Evolutionary conservation across 1,140 invertebrate genomes (phyloP).

Genomic region (Diuraphis noxia): DNA sequence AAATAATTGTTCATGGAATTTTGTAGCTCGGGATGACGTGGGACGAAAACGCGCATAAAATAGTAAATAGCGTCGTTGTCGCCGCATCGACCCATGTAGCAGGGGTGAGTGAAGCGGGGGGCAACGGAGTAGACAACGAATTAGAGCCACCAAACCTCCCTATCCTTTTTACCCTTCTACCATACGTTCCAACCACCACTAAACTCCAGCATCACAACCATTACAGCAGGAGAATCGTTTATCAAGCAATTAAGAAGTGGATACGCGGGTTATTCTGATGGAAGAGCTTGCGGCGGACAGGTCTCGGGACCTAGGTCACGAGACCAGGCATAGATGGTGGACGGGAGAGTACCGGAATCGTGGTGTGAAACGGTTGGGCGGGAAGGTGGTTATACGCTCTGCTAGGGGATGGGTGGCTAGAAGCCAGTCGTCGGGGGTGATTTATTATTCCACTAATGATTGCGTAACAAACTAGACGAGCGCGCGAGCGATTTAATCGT

Average conservation of each 20-base stretch:
- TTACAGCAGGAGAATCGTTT: conserved; percentile 44
- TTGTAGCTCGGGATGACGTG: not conserved
- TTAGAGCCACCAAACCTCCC: not conserved
- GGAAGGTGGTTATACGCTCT: not conserved
- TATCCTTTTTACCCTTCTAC: not conserved
- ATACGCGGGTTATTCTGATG: conserved; percentile 24
- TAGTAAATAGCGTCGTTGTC: not conserved
- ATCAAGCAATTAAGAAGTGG: conserved; percentile 47
- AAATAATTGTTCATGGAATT: not conserved
- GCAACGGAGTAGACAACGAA: not conserved
- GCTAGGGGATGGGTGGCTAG: not conserved
- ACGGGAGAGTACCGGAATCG: not conserved
- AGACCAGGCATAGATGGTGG: not conserved
- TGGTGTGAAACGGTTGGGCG: not conserved
- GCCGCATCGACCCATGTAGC: not conserved
- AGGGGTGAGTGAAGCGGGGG: not conserved
- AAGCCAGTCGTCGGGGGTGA: conserved; percentile 19
- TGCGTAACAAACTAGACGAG: conserved; percentile 44
- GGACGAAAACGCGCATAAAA: not conserved
- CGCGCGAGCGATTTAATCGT: conserved; percentile 35
- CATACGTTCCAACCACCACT: not conserved
- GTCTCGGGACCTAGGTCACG: conserved; percentile 14
- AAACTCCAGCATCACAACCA: not conserved
- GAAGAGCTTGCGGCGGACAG: conserved; percentile 43
- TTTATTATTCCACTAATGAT: conserved; percentile 52